These are phyloP conservation scores for Limonius californicus DNA, from an alignment of 1,140 invertebrate genomes.

Conservation along the genomic window DNA sequence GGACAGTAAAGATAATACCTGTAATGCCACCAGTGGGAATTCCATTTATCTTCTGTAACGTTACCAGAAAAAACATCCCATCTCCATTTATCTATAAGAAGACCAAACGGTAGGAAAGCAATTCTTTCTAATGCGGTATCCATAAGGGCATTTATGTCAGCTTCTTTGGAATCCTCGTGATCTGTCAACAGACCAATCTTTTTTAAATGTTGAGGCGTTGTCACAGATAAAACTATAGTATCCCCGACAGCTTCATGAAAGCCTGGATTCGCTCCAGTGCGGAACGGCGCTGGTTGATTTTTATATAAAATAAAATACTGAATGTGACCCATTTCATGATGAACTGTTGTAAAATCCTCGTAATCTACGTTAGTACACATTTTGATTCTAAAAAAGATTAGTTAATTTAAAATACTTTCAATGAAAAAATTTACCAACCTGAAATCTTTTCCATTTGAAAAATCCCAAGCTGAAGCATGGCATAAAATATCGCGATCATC, in stretches of 20 bases:
- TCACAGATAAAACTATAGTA: constrained; percentile 60
- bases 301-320: constrained; percentile 71
- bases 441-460: constrained; percentile 65
- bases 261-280: constrained; percentile 70
- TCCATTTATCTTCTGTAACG: constrained; percentile 49
- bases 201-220: constrained; percentile 56
- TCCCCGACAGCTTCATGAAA: constrained; percentile 75
- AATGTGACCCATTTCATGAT: constrained; percentile 78
- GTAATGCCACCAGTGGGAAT: constrained; percentile 57
- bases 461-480: constrained; percentile 79
- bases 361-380: constrained; percentile 69
- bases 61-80: constrained; percentile 59
- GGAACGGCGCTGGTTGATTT: constrained; percentile 60
- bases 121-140: constrained; percentile 61
- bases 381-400: constrained; percentile 60
- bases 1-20: constrained; percentile 25
- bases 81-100: constrained; percentile 53
- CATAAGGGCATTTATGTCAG: constrained; percentile 60
- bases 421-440: constrained; percentile 44
- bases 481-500: constrained; percentile 64
- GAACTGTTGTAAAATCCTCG: constrained; percentile 65
- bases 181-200: constrained; percentile 52
- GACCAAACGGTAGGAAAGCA: constrained; percentile 56
- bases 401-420: not conserved
- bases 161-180: constrained; percentile 47